Percentiles rank a stretch among this genome's conserved stretches.
phyloP scores from a whole-genome alignment of 1,140 invertebrate species.

The Drosophila virilis region DNA sequence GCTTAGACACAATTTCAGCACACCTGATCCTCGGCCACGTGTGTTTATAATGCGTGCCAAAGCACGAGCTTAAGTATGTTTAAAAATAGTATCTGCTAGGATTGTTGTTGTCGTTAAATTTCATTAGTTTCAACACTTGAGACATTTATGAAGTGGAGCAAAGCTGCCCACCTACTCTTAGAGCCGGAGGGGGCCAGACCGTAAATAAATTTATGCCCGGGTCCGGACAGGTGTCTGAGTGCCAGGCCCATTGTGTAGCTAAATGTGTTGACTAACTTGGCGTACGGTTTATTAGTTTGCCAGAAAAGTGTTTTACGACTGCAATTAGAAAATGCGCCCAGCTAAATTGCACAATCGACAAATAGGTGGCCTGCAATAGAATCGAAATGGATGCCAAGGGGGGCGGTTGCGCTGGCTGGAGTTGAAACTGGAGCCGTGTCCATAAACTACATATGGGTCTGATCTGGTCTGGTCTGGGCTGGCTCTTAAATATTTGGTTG shows the following conservation, averaged over 20 bases:
- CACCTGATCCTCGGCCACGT: conserved; percentile 66
- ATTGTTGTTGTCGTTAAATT: conserved; percentile 36
- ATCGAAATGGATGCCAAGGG: conserved; percentile 20
- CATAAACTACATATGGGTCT: conserved; percentile 8
- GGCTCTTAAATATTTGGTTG: conserved; percentile 24
- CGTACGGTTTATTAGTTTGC: conserved; percentile 71
- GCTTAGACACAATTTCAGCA: conserved; percentile 4
- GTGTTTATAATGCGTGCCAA: conserved; percentile 16
- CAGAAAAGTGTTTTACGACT: conserved; percentile 78
- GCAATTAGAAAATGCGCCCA: conserved; percentile 78
- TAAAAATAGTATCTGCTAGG: background rate
- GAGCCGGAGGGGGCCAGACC: background rate
- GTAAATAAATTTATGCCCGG: conserved; percentile 34
- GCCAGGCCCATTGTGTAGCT: conserved; percentile 27
- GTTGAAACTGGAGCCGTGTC: background rate
- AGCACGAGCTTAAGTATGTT: conserved; percentile 24
- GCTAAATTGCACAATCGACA: conserved; percentile 79
- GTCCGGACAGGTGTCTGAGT: conserved; percentile 35
- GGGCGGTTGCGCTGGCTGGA: conserved; percentile 1
- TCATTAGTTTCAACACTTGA: conserved; percentile 73
- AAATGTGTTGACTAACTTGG: conserved; percentile 61
- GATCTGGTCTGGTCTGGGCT: background rate
- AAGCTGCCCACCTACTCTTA: conserved; percentile 19
- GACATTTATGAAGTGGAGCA: conserved; percentile 64
- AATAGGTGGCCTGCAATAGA: conserved; percentile 27